Percentiles rank a stretch among this genome's conserved stretches.
These are phyloP conservation scores for Chironomus tepperi DNA, from an alignment of 1,140 invertebrate genomes.

Conservation along the genomic window DNA sequence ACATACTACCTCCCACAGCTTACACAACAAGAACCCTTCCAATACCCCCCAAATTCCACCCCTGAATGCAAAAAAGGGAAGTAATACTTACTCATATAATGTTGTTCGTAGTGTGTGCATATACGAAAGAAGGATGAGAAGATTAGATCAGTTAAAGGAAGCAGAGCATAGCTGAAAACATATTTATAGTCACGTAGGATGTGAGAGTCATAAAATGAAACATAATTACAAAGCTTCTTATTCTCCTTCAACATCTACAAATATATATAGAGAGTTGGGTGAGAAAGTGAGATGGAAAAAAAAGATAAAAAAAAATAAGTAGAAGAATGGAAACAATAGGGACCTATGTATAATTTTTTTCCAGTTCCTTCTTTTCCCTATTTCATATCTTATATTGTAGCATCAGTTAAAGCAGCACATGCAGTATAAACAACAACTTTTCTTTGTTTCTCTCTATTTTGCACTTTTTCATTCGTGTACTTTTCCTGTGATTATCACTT, in stretches of 20 bases:
- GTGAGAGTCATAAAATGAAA: constrained; percentile 20
- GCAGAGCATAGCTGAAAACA: constrained; percentile 1
- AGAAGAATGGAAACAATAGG: background rate
- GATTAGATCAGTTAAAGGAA: background rate
- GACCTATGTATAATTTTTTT: background rate
- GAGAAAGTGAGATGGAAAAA: background rate
- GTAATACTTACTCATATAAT: too few relatives aligned
- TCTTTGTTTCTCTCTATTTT: background rate
- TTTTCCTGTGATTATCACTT: background rate
- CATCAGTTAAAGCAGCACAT: background rate
- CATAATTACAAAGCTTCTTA: constrained; percentile 18
- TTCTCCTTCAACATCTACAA: background rate
- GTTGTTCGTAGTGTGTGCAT: too few relatives aligned
- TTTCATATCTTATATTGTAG: background rate
- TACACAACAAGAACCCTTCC: too few relatives aligned
- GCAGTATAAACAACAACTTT: background rate
- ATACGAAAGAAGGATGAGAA: too few relatives aligned
- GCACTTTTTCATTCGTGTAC: background rate
- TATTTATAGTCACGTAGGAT: constrained; percentile 21
- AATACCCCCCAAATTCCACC: too few relatives aligned
- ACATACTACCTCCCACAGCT: too few relatives aligned
- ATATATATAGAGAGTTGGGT: too few relatives aligned
- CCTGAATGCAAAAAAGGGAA: too few relatives aligned
- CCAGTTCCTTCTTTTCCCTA: background rate
- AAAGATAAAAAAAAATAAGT: background rate